Evolutionary conservation across 2,113 vertebrate genomes (phyloP), one percentile per base, ranked within the genome.

Genomic region (Columbina picui): DNA sequence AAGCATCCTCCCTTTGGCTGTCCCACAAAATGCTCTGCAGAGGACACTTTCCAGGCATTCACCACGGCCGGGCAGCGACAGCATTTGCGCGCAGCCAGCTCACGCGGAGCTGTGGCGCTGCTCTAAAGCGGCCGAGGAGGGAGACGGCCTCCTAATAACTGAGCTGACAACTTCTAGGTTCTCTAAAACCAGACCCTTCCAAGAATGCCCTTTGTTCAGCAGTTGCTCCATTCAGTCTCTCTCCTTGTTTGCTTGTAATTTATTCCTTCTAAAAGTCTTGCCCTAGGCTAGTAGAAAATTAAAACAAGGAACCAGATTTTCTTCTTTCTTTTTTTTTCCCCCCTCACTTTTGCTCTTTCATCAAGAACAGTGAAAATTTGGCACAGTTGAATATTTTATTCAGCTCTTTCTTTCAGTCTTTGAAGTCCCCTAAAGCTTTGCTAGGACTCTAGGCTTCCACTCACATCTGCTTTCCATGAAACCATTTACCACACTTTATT

Each of bases 381-480:
- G 96, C 95, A 96, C 82, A 96, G 87, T 89, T 55, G 50, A 95
- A 87, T 95, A 97, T 97, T 97, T 96, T 95, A 92, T 95, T 97
- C 96, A 94, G 95, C 87, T 97, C 82, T 85, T 92, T 95, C 87
- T 91, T 95, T 90, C 92, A 65, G 90, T 61, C 96, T 97, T 97
- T 97, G 97, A 97, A 97, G 96, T 97, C 41, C 55, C 52, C 52
- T 79, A 92, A 96, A 96, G 95, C 87, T 89, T 94, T 90, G 87
- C 93, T 97, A 96, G 94, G 94, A 97, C 87, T 93, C 70, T 96
- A 68, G 73, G 93, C 94, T 97, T 96, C 93, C 90, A 93, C 73
- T 91, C 95, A 97, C 97, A 97, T 97, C 97, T 97, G 97, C 95
- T 97, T 97, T 95, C 90, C 92, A 97, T 97, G 96, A 97, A 97